Evolutionary conservation across 2,888 invertebrate species (phyloP), one percentile per base, ranked within the genome.

Genomic region (Fragum whitleyi): DNA sequence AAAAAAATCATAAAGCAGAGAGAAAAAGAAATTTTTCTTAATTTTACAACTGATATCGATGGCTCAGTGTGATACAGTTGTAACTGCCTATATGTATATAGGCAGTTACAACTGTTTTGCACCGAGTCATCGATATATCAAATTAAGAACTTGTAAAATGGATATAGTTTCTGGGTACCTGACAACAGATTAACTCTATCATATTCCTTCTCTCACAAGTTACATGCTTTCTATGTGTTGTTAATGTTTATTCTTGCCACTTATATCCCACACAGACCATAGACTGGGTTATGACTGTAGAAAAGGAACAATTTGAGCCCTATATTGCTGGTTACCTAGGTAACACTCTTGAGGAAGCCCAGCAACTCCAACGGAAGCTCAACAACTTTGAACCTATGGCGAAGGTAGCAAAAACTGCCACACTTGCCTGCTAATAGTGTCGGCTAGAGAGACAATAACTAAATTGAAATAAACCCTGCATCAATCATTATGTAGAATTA

Each of bases 261-360:
- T 70, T 55, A 53, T 70, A 70, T 70, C 53, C 32, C 65, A 76
- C 87, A 59, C 88, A 93, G 93, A 92, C 92, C 21, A 92, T 93
- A 79, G 91, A 92, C 79, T 87, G 89, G 90, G 88, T 92, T 59
- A 90, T 90, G 90, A 87, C 86, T 62, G 88, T 88, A 23, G 93
- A 93, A 85, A 89, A 89, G 83, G 90, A 91, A 69, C 89, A 91
- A 71, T 93, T 93, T 87, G 87, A 89, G 67, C 93, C 93, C 51
- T 89, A 92, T 86, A 86, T 92, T 72, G 86, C 90, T 51, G 93
- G 92, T 62, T 80, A 91, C 77, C 87, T 92, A 36, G 92, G 93
- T 42, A 90, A 87, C 79, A 89, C 86, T 21, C 70, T 85, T n/a
- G 90, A 90, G 51, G 88, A 89, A 78, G 90, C 90, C 21, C 80